Percentiles rank a stretch among this genome's conserved stretches.
phyloP scores from a whole-genome alignment of 2,888 invertebrate genomes.

The Sphecodes monilicornis region DNA sequence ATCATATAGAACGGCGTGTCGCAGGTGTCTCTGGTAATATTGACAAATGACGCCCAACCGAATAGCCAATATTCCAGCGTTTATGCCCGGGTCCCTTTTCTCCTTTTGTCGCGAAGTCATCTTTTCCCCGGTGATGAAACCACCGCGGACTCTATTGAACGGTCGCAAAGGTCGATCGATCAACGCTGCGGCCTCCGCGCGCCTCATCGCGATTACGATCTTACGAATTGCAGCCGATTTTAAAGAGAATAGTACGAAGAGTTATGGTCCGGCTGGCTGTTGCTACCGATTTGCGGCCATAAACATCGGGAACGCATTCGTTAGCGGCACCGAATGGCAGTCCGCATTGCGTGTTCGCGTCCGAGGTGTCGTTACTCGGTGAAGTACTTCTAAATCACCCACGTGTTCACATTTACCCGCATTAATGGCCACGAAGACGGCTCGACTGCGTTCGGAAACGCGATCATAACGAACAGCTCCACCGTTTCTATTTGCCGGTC shows the following conservation, averaged over 20 bases:
- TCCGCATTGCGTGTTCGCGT: slow-evolving; percentile 46
- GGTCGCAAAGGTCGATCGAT: slow-evolving; percentile 20
- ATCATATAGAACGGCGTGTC: slow-evolving; percentile 47
- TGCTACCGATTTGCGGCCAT: slow-evolving; percentile 40
- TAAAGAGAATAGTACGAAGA: slow-evolving; percentile 12
- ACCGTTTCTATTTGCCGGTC: background rate
- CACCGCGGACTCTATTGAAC: background rate
- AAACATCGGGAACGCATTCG: slow-evolving; percentile 56
- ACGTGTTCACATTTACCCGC: slow-evolving; percentile 65
- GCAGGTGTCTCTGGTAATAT: slow-evolving; percentile 62
- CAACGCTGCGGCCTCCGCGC: background rate
- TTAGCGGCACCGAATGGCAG: slow-evolving; percentile 38
- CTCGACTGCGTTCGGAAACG: slow-evolving; percentile 30
- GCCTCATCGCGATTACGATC: slow-evolving; percentile 13
- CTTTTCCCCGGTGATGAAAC: slow-evolving; percentile 11
- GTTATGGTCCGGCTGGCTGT: slow-evolving; percentile 27
- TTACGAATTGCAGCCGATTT: background rate
- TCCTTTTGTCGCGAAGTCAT: slow-evolving; percentile 36
- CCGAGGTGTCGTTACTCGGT: slow-evolving; percentile 54
- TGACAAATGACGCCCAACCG: slow-evolving; percentile 62
- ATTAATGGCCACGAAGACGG: slow-evolving; percentile 18
- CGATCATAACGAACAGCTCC: slow-evolving; percentile 17
- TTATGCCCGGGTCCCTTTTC: slow-evolving; percentile 34
- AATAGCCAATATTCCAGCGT: slow-evolving; percentile 45
- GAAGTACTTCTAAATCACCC: slow-evolving; percentile 66